Conservation (phyloP, 2,113 vertebrate species). For the Globicephala melas region DNA sequence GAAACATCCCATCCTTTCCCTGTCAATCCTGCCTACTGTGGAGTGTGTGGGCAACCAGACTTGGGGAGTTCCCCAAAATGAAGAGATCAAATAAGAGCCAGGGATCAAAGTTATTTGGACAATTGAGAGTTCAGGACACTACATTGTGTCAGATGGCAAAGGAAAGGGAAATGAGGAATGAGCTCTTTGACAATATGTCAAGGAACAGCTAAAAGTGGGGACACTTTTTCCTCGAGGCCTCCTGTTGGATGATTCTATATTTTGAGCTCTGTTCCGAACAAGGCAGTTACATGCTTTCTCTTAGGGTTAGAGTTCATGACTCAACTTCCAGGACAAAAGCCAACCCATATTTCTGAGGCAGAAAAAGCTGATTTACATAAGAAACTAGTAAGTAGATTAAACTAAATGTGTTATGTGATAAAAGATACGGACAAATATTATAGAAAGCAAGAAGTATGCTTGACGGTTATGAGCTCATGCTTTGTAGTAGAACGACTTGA, state of each 20-base stretch:
- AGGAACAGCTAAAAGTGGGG: not conserved
- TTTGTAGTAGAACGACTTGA: not conserved
- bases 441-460: not conserved
- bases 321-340: not conserved
- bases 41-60: not conserved
- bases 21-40: not conserved
- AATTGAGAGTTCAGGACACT: not conserved
- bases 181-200: not conserved
- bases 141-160: not conserved
- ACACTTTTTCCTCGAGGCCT: not conserved
- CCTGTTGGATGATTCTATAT: not conserved
- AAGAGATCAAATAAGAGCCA: not conserved
- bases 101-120: not conserved
- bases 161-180: not conserved
- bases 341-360: not conserved
- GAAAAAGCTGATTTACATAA: not conserved
- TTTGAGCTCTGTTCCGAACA: not conserved
- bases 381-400: not conserved
- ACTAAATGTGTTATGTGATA: not conserved
- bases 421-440: not conserved
- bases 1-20: not conserved
- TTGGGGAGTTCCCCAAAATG: not conserved
- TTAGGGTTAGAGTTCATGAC: not conserved
- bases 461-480: not conserved
- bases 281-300: not conserved